Conservation (phyloP, 2,888 invertebrate species). For the Orthosia gracilis region DNA sequence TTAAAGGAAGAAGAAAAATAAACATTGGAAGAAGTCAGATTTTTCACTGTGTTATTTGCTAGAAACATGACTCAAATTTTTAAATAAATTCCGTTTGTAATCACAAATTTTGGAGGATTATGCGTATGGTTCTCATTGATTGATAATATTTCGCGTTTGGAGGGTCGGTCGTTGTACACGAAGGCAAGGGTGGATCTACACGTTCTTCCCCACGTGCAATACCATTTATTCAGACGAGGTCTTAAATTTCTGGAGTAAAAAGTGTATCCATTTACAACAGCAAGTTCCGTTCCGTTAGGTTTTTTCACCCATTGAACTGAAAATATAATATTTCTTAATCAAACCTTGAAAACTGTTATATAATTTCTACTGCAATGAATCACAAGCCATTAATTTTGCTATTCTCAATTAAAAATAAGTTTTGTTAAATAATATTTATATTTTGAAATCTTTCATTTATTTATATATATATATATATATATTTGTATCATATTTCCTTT, state of each 20-base stretch:
- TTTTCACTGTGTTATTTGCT: not conserved
- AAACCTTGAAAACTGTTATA: not conserved
- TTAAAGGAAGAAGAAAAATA: not conserved
- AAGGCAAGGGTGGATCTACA: slow-evolving; percentile 19
- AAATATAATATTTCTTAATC: not conserved
- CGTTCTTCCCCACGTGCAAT: slow-evolving; percentile 9
- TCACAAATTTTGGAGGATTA: slow-evolving; percentile 5
- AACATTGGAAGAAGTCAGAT: not conserved
- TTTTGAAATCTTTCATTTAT: too few relatives aligned
- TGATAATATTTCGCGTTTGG: slow-evolving; percentile 1
- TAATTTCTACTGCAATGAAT: not conserved
- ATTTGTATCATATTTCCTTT: too few relatives aligned
- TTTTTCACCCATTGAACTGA: slow-evolving; percentile 35
- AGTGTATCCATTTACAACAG: slow-evolving; percentile 27
- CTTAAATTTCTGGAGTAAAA: not conserved
- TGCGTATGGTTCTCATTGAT: slow-evolving; percentile 10
- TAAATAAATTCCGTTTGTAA: slow-evolving; percentile 14
- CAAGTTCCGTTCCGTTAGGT: slow-evolving; percentile 18
- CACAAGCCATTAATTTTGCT: not conserved
- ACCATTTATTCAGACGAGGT: slow-evolving; percentile 12
- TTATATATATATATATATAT: too few relatives aligned
- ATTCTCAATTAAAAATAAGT: not conserved
- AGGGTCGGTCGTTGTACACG: not conserved
- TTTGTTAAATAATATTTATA: too few relatives aligned
- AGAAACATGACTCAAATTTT: not conserved